These are phyloP conservation scores for Sebastes elongatus DNA, from an alignment of 2,797 vertebrate genomes.

Conservation along the genomic window DNA sequence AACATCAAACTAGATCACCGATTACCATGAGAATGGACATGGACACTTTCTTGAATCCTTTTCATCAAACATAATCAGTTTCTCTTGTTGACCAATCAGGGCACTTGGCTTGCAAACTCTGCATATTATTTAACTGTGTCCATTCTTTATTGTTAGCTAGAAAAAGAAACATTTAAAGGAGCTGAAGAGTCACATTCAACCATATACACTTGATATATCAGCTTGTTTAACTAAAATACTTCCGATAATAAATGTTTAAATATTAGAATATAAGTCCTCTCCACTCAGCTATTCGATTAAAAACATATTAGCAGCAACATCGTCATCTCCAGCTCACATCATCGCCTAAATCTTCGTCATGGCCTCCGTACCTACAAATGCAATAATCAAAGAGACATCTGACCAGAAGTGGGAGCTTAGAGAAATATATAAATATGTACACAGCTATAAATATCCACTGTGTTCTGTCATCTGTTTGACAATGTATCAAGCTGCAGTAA, in stretches of 20 bases:
- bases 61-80: background rate
- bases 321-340: background rate
- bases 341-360: background rate
- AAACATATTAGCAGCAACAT: conserved; percentile 14
- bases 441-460: background rate
- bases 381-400: conserved; percentile 11
- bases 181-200: background rate
- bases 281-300: background rate
- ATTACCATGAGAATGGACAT: background rate
- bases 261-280: background rate
- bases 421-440: conserved; percentile 25
- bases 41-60: background rate
- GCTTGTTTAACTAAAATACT: conserved; percentile 1
- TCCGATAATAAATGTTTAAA: background rate
- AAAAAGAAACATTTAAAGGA: background rate
- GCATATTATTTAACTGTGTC: background rate
- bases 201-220: background rate
- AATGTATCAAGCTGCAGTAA: background rate
- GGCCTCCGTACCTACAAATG: background rate
- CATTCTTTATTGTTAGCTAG: background rate
- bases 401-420: background rate
- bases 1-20: background rate
- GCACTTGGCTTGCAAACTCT: background rate
- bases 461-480: background rate
- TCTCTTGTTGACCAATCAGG: background rate